These are phyloP conservation scores for Camelus bactrianus DNA, from an alignment of 2,113 vertebrate genomes.

Conservation along the genomic window DNA sequence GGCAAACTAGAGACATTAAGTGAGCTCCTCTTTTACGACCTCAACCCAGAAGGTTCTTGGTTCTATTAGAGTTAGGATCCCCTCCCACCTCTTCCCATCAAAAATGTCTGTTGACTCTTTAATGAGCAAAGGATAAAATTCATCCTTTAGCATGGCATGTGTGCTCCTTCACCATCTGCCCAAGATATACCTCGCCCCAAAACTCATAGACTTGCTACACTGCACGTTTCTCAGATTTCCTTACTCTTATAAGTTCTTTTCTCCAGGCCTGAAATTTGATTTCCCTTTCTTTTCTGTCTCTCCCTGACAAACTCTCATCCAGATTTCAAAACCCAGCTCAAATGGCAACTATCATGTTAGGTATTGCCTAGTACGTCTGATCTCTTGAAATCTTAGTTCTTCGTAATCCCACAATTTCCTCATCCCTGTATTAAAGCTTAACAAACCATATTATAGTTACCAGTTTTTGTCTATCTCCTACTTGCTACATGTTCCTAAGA, in stretches of 20 bases:
- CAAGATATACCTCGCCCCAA: not conserved
- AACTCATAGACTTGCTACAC: not conserved
- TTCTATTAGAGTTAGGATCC: not conserved
- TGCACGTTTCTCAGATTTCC: not conserved
- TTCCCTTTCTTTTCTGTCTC: not conserved
- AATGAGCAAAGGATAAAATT: not conserved
- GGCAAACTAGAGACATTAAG: not conserved
- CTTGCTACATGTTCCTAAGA: not conserved
- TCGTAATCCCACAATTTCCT: not conserved
- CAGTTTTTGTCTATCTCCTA: not conserved
- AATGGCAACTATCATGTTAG: not conserved
- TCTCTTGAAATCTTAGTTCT: not conserved
- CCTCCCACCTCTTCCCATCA: not conserved
- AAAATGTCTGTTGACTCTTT: slow-evolving; percentile 5
- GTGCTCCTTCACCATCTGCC: not conserved
- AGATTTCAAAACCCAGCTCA: not conserved
- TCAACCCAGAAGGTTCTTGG: not conserved
- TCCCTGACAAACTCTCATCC: not conserved
- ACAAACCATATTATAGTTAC: not conserved
- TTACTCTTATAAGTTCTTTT: not conserved
- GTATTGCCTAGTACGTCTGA: not conserved
- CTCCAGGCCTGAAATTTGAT: not conserved
- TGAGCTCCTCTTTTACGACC: not conserved
- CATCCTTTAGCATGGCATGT: not conserved
- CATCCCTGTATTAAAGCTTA: not conserved